Evolutionary conservation across 2,113 vertebrate genomes (phyloP), one percentile per base, ranked within the genome.

Genomic region (Monopterus albus): DNA sequence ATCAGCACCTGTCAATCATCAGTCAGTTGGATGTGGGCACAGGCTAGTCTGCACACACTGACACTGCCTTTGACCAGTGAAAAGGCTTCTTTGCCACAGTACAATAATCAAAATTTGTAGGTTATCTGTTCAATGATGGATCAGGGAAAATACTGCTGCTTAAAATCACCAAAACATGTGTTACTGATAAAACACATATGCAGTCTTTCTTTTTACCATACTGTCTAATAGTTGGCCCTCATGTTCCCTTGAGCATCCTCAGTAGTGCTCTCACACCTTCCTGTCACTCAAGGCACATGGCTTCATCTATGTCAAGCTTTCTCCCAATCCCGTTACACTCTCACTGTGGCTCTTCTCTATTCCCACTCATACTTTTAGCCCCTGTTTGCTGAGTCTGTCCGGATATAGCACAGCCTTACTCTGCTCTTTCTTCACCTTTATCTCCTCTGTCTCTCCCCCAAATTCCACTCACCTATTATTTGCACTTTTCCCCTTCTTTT

Each of bases 401-500:
- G 33, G 33, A 77, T 58, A 25, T 6, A 46, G 51, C 36, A 6
- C 50, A 59, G 58, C 60, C 78, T 56, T 45, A 53, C 45, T 18
- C 45, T 38, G 29, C 65, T 75, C 52, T 53, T 71, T 70, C 62
- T 74, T 66, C 78, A 77, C 59, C 78, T 73, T 72, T 82, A 83
- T 86, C 78, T 67, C 56, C 51, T 35, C 29, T n/a, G 61, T 68
- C 79, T 58, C 40, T 59, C 20, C 50, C 47, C 70, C 59, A 77
- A 81, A 83, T 70, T 79, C 68, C 56, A 57, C 78, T 68, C 2
- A 7, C 23, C 72, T 64, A 62, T 80, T 78, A 80, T 84, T 78
- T 52, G 31, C 56, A 1, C 59, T 51, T 82, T 78, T 82, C 38
- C 29, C n/a, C 53, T 71, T 50, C 50, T 56, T 68, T 68, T 51